A percentile compares a stretch with the other conserved stretches of the same genome.
These are phyloP conservation scores for Leptopilina myrica DNA, from an alignment of 2,888 invertebrate genomes.

Conservation along the genomic window DNA sequence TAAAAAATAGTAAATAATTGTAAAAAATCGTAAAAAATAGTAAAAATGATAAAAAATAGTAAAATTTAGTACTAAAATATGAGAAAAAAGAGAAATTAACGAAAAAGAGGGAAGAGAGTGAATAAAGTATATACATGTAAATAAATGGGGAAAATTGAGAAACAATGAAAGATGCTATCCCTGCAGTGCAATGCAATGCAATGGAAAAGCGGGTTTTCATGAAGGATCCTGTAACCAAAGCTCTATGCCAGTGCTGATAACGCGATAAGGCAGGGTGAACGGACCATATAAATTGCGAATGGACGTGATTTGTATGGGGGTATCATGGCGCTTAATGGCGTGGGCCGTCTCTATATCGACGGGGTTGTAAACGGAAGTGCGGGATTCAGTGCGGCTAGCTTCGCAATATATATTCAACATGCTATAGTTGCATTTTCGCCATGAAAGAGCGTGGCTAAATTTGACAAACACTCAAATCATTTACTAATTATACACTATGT, in stretches of 20 bases:
- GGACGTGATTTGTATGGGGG: conserved; percentile 70
- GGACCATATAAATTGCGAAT: conserved; percentile 69
- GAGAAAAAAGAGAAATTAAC: neutral
- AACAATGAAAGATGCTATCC: conserved; percentile 35
- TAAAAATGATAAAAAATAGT: too few species aligned
- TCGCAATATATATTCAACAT: conserved; percentile 51
- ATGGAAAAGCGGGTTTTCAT: conserved; percentile 51
- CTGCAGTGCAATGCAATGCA: conserved; percentile 16
- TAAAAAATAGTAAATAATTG: too few species aligned
- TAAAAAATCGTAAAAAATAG: too few species aligned
- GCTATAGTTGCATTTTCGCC: conserved; percentile 41
- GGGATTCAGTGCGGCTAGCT: conserved; percentile 49
- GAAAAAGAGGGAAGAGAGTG: conserved; percentile 9
- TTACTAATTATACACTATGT: too few species aligned
- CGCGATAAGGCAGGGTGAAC: conserved; percentile 63
- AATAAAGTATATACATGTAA: conserved; percentile 5
- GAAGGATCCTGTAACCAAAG: conserved; percentile 50
- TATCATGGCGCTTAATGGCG: conserved; percentile 67
- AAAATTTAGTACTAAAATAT: too few species aligned
- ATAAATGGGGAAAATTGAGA: conserved; percentile 3
- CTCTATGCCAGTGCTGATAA: conserved; percentile 59
- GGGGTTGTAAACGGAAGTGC: conserved; percentile 59
- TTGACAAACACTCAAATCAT: conserved; percentile 43
- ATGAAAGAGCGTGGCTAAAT: conserved; percentile 39
- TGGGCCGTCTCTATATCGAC: conserved; percentile 62